Conservation (phyloP, 23 tunicate genomes). For the Diplosoma virens region DNA sequence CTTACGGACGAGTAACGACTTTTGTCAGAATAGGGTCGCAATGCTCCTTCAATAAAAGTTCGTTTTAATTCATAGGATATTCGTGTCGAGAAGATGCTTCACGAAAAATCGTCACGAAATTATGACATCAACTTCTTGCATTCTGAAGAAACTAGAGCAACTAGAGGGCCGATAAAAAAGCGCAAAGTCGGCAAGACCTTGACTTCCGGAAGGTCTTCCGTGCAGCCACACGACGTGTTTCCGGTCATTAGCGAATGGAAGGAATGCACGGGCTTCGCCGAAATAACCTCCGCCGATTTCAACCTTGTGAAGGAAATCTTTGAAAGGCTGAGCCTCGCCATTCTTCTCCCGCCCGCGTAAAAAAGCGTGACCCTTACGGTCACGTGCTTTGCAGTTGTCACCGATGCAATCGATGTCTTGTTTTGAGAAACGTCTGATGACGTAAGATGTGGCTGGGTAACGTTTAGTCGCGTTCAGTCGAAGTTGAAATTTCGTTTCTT, state of each 20-base stretch:
- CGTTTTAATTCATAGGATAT: conserved; percentile 16
- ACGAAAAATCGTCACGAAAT: conserved; percentile 38
- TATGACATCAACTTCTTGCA: conserved; percentile 41
- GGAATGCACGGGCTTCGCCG: conserved; percentile 85
- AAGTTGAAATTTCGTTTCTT: too few species aligned
- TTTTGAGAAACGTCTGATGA: too few species aligned
- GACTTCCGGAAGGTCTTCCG: conserved; percentile 14
- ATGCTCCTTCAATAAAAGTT: too few species aligned
- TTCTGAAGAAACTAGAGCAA: neutral
- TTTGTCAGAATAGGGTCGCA: too few species aligned
- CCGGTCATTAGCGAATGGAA: conserved; percentile 62
- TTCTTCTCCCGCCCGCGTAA: conserved; percentile 10
- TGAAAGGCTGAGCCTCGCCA: conserved; percentile 58
- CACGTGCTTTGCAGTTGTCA: too few species aligned
- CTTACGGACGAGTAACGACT: too few species aligned
- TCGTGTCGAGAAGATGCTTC: conserved; percentile 22
- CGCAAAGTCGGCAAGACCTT: conserved; percentile 15
- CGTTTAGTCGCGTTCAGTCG: too few species aligned
- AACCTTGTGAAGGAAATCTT: conserved; percentile 48
- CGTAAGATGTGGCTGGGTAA: too few species aligned
- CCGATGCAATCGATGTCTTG: too few species aligned
- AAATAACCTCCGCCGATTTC: conserved; percentile 52
- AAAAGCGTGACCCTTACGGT: too few species aligned
- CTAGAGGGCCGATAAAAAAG: neutral
- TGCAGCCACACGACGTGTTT: conserved; percentile 56